These are phyloP conservation scores for Prietella phreatophila DNA, from an alignment of 2,113 vertebrate species.

Conservation along the genomic window DNA sequence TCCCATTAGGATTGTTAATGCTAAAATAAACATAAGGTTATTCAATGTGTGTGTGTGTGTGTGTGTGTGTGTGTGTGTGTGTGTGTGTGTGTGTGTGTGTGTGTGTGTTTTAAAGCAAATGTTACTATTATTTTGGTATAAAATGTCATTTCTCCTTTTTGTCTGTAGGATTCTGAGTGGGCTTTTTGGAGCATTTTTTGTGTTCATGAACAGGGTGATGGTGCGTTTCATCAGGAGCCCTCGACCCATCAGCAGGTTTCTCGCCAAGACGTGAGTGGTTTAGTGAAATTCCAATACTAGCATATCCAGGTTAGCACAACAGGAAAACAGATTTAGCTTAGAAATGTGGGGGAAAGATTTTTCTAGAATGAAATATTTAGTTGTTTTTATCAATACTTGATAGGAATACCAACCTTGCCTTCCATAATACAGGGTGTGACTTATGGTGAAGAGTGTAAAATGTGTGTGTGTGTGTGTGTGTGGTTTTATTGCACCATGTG, in stretches of 20 bases:
- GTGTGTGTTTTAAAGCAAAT: neutral
- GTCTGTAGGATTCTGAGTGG: slow-evolving; percentile 40
- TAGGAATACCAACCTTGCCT: neutral
- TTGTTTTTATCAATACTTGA: neutral
- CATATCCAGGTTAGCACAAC: neutral
- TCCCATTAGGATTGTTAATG: neutral
- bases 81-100: too few relatives aligned
- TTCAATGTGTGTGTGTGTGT: neutral
- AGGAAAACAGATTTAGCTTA: neutral
- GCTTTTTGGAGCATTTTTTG: slow-evolving; percentile 42
- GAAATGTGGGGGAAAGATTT: neutral
- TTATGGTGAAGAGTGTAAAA: neutral
- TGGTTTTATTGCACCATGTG: too few relatives aligned
- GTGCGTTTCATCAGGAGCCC: slow-evolving; percentile 43
- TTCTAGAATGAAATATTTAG: neutral
- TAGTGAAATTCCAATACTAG: neutral
- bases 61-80: neutral
- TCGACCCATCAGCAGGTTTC: slow-evolving; percentile 28
- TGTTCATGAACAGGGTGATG: slow-evolving; percentile 39
- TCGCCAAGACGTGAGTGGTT: slow-evolving; percentile 44
- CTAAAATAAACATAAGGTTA: neutral
- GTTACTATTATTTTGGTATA: neutral
- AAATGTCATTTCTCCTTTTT: neutral
- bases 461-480: too few relatives aligned
- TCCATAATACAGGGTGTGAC: neutral